These are phyloP conservation scores for Reticulitermes lucifugus DNA, from an alignment of 2,888 invertebrate genomes.

Conservation along the genomic window DNA sequence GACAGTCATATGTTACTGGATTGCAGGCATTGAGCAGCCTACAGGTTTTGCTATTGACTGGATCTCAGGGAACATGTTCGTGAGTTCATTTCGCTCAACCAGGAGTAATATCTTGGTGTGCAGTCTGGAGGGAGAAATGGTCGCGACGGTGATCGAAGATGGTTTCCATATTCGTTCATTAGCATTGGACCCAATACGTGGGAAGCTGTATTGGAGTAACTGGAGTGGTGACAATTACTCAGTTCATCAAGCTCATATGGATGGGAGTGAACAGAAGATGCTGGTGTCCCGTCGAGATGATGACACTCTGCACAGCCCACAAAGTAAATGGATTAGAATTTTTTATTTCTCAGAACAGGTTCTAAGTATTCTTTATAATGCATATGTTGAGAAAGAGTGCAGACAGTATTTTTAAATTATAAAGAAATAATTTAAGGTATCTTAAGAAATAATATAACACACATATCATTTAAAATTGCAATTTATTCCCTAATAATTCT, in stretches of 20 bases:
- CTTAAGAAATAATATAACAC: too few relatives aligned
- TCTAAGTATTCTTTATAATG: too few relatives aligned
- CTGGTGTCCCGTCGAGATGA: constrained; percentile 58
- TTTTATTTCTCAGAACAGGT: too few relatives aligned
- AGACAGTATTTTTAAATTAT: too few relatives aligned
- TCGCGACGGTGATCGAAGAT: constrained; percentile 65
- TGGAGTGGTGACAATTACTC: constrained; percentile 63
- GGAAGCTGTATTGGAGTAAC: constrained; percentile 70
- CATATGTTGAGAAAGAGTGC: too few relatives aligned
- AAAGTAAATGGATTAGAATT: constrained; percentile 55
- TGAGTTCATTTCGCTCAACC: constrained; percentile 70
- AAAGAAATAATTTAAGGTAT: too few relatives aligned
- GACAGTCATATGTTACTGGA: too few relatives aligned
- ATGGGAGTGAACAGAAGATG: constrained; percentile 67
- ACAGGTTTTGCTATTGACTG: constrained; percentile 86
- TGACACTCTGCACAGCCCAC: constrained; percentile 54
- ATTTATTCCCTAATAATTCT: too few relatives aligned
- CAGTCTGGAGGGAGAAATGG: constrained; percentile 78
- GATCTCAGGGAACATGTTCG: constrained; percentile 81
- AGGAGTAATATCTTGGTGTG: constrained; percentile 73
- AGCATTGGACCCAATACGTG: constrained; percentile 76
- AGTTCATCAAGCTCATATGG: constrained; percentile 75
- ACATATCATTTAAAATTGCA: too few relatives aligned
- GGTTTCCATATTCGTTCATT: constrained; percentile 69
- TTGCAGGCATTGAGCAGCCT: constrained; percentile 67